Conservation (phyloP, 2,797 vertebrate genomes). For the Acridotheres tristis region DNA sequence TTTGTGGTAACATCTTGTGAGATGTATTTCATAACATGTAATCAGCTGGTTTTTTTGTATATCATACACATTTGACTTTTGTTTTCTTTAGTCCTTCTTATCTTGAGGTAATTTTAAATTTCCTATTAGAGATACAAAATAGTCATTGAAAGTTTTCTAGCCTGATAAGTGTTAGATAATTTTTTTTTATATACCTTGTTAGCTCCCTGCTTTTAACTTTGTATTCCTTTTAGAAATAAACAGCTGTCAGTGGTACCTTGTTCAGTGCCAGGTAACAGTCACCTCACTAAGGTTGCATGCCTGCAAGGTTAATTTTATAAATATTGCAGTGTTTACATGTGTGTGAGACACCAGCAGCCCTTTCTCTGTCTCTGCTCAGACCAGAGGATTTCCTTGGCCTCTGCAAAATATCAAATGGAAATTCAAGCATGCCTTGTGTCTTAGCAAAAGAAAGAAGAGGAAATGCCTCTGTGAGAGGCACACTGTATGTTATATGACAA, state of each 20-base stretch:
- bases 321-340: background rate
- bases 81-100: slow-evolving; percentile 23
- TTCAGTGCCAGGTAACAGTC: background rate
- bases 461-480: background rate
- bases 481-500: background rate
- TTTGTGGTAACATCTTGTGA: slow-evolving; percentile 46
- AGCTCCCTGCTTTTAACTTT: slow-evolving; percentile 7
- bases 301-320: background rate
- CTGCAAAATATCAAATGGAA: background rate
- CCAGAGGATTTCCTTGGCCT: background rate
- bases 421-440: background rate
- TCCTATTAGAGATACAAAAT: background rate
- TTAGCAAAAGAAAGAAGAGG: background rate
- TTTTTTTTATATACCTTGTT: background rate
- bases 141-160: slow-evolving; percentile 8
- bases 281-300: background rate
- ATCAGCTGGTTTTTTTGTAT: slow-evolving; percentile 52
- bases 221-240: background rate
- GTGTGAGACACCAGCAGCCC: background rate
- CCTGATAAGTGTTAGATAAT: background rate
- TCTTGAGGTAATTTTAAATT: slow-evolving; percentile 4
- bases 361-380: background rate
- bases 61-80: background rate
- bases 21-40: slow-evolving; percentile 44
- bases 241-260: background rate